Conservation (phyloP, 2,113 vertebrate species). For the Butastur rufipennis region DNA sequence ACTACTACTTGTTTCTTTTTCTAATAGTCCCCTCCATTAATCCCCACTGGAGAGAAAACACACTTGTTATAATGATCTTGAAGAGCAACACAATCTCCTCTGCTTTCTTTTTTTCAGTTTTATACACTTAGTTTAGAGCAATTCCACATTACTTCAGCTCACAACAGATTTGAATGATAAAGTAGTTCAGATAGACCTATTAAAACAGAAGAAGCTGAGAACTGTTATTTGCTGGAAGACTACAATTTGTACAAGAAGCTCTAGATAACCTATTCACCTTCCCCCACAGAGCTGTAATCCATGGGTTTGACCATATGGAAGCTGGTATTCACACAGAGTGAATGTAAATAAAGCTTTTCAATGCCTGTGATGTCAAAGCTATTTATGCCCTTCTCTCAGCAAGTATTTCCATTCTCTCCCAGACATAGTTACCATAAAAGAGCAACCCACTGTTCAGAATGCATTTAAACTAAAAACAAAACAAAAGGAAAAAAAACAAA, state of each 20-base stretch:
- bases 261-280: slow-evolving; percentile 58
- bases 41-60: neutral
- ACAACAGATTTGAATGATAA: neutral
- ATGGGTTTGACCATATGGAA: slow-evolving; percentile 59
- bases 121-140: neutral
- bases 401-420: slow-evolving; percentile 67
- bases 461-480: neutral
- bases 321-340: slow-evolving; percentile 49
- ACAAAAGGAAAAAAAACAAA: neutral
- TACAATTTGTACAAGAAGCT: slow-evolving; percentile 50
- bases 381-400: slow-evolving; percentile 70
- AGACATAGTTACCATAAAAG: slow-evolving; percentile 70
- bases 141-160: neutral
- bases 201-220: slow-evolving; percentile 44
- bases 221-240: slow-evolving; percentile 36
- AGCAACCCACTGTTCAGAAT: slow-evolving; percentile 60
- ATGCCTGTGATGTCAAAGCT: slow-evolving; percentile 52
- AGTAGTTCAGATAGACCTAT: neutral
- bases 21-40: neutral
- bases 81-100: neutral
- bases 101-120: neutral
- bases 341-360: slow-evolving; percentile 73
- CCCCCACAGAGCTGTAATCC: slow-evolving; percentile 40
- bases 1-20: neutral
- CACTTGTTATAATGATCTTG: neutral